Evolutionary conservation across 2,888 invertebrate genomes (phyloP), one percentile per base, ranked within the genome.

Genomic region (Octodonta nipae): DNA sequence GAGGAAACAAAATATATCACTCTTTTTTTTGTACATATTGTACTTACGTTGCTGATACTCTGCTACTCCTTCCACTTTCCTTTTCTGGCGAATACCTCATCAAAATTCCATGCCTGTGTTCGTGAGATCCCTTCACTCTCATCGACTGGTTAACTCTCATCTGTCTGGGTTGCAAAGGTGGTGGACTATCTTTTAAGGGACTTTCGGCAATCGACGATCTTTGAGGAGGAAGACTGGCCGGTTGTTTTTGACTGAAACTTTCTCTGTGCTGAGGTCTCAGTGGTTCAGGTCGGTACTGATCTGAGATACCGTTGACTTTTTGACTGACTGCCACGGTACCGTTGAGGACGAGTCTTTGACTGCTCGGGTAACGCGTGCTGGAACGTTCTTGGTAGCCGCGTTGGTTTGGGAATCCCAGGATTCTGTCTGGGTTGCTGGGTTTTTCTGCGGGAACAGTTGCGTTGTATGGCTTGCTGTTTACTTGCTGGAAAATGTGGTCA

Each of bases 321-420:
- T 63, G 59, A 44, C 65, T 64, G 7, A 58, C 52, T 1, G 60
- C 60, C 4, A 66, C 52, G 39, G 58, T 61, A 5, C 66, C 52
- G 38, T 66, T 68, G 4, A 67, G 45, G 36, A 63, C 55, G 2
- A 68, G 49, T 42, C 67, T 68, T 37, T 67, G 67, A 3, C 60
- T 58, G 0, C 61, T 40, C 2, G 59, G 62, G 47, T 42, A 41
- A 42, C 66, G 57, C 28, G 65, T 49, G 44, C 62, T 67, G 3
- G 66, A 64, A 38, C 65, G 55, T 33, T 64, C 65, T 1, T 60
- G 61, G 25, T 60, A 58, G 10, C 47, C 49, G 28, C 52, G 48
- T 33, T 55, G 54, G 38, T 44, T 55, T 5, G 54, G 53, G 35
- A 54, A 54, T 12, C 52, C 48, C 20, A 52, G 35, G 13, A 42